Base-by-base conservation (phyloP, 2,888 invertebrate species). In the Athalia rosae region DNA sequence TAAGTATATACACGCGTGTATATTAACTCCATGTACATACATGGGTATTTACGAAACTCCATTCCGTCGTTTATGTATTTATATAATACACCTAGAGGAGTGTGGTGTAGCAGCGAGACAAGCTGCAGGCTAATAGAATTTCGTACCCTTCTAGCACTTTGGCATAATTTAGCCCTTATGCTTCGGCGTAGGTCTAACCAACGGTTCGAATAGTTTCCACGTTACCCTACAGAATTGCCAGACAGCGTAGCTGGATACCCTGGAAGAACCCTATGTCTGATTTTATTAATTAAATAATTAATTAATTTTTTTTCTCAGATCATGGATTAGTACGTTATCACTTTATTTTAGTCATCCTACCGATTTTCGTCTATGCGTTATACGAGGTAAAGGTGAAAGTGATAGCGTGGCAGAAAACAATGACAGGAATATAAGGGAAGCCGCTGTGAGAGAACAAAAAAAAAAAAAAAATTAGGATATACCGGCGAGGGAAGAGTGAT, bases 141-240 rank as follows among this genome's bases (percentile, higher is more conserved):
- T 67, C 53, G 67, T 48, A 67, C 67, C 67, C 67, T 67, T 67
- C 50, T 67, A 67, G 28, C 67, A 50, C 67, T 67, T 67, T 66
- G 66, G 66, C 66, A 66, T 66, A 66, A 66, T 66, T 66, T 66
- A 4, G 15, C 47, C 66, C 66, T 66, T 66, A 66, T 66, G 66
- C 66, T 66, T 47, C 66, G 13, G 15, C 13, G 66, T 48, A 48
- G 45, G 66, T 66, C 66, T 15, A 66, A 66, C 66, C 66, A 43
- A 47, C 59, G 15, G 48, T 66, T 47, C 48, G 13, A 48, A 8
- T 13, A 4, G 43, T 28, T 28, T 28, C 28, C 28, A 28, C 28
- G 28, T 28, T 28, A 28, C 28, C 28, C 28, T 1, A 28, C 28
- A 2, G 28, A 28, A 28, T 28, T 28, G 28, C 28, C 28, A 28